Conservation (phyloP, 1,140 invertebrate species). For the Drosophila auraria region DNA sequence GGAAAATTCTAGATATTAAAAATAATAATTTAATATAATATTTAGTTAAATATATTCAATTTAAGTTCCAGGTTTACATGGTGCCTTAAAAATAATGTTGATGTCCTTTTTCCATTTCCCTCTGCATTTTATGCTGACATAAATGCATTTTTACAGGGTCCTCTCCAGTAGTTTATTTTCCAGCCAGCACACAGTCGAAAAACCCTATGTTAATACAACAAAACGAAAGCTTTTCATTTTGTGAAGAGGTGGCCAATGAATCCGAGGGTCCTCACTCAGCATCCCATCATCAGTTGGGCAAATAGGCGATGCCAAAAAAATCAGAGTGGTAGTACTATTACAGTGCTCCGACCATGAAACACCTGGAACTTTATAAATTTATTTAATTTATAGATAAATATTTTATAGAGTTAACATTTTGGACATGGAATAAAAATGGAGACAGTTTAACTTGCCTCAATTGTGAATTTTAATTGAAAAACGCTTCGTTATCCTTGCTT, state of each 20-base stretch:
- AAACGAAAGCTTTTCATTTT: slow-evolving; percentile 14
- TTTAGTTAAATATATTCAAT: too few relatives aligned
- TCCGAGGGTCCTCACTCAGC: background rate
- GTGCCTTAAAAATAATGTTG: background rate
- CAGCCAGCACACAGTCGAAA: background rate
- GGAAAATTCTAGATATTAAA: too few relatives aligned
- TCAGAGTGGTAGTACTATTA: background rate
- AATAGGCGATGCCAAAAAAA: slow-evolving; percentile 10
- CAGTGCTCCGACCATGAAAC: background rate
- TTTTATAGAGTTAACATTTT: too few relatives aligned
- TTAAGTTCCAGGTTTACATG: background rate
- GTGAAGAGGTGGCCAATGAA: slow-evolving; percentile 8
- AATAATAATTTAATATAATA: background rate
- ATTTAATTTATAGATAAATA: background rate
- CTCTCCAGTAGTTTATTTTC: slow-evolving; percentile 6
- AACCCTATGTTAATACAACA: slow-evolving; percentile 26
- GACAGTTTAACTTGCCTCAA: too few relatives aligned
- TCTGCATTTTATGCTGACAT: background rate
- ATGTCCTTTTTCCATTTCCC: background rate
- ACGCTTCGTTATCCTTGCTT: too few relatives aligned
- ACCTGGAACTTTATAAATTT: background rate
- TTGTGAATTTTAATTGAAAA: too few relatives aligned
- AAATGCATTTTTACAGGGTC: background rate
- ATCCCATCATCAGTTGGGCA: slow-evolving; percentile 32
- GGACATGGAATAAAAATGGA: too few relatives aligned